Evolutionary conservation across 2,113 vertebrate species (phyloP).

Genomic region (Poicephalus gulielmi): DNA sequence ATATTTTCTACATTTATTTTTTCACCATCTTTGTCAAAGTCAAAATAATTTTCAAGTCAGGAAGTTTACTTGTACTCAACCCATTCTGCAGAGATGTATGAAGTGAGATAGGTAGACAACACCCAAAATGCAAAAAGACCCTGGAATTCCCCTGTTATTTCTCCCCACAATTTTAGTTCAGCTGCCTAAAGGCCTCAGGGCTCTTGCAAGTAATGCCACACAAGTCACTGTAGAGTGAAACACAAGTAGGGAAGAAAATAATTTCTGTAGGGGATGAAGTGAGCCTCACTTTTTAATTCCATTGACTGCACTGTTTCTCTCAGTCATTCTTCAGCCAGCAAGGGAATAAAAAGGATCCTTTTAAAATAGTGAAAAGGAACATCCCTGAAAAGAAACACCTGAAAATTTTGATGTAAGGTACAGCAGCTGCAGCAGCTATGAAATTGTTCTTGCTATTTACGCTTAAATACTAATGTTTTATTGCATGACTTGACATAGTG

Average conservation of each 20-base stretch:
- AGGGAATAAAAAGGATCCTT: not conserved
- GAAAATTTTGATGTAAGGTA: not conserved
- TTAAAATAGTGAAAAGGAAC: not conserved
- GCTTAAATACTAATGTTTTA: not conserved
- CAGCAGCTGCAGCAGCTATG: not conserved
- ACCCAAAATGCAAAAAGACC: not conserved
- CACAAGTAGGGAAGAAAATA: not conserved
- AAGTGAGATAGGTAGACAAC: not conserved
- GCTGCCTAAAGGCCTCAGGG: not conserved
- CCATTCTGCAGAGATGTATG: not conserved
- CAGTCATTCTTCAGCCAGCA: not conserved
- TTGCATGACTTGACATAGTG: not conserved
- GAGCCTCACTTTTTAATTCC: not conserved
- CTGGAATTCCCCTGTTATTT: not conserved
- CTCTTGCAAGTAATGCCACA: not conserved
- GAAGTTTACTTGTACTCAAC: not conserved
- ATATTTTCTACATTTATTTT: not conserved
- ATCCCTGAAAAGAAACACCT: not conserved
- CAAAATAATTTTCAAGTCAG: not conserved
- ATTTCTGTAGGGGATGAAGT: not conserved
- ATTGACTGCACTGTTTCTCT: not conserved
- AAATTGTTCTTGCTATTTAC: not conserved
- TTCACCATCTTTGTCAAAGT: not conserved
- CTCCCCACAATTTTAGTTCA: not conserved
- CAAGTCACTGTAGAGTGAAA: not conserved